Evolutionary conservation across 1,140 invertebrate genomes (phyloP), one percentile per base, ranked within the genome.

Genomic region (Atta texana): DNA sequence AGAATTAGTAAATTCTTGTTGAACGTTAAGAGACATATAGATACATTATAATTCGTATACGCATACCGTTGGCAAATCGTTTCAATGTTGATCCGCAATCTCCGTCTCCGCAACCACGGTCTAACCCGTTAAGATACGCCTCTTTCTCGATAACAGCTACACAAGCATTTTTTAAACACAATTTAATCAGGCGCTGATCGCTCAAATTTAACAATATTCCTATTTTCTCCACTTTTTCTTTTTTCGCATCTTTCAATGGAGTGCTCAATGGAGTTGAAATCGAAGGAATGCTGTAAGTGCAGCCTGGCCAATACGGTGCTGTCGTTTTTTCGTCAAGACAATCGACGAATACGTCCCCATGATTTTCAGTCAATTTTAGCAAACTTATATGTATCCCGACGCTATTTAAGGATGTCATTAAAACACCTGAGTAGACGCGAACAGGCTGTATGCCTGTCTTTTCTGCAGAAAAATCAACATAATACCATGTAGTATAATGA

Each of bases 361-460:
- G 44, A 3, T 93, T 87, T 39, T 95, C 90, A 8, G 94, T 94
- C 63, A 98, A 90, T 91, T 96, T 96, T 18, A 98, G 90, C 16
- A 98, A 71, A 34, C 97, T 97, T 28, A 98, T 95, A 87, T 98
- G 97, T 74, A 98, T 94, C 1, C 98, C 98, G 76, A 96, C 96
- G 96, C 98, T 98, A 89, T 98, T 97, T 69, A 98, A 95, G 0
- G 98, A 98, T 3, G 98, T 98, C 96, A 98, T 97, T 63, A 98
- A 95, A 66, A 96, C 94, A 2, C 98, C 98, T 63, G 96, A 96
- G 93, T 97, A 98, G 6, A 97, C 95, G 74, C 98, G 95, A 82
- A 96, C 93, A 3, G 97, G 94, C 49, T 90, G 92, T 3, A 98
- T 95, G 5, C 95, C 93, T 90, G 95, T 95, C n/a, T 90, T 93